Base-by-base conservation (phyloP, 1,140 invertebrate species). In the Formica exsecta region DNA sequence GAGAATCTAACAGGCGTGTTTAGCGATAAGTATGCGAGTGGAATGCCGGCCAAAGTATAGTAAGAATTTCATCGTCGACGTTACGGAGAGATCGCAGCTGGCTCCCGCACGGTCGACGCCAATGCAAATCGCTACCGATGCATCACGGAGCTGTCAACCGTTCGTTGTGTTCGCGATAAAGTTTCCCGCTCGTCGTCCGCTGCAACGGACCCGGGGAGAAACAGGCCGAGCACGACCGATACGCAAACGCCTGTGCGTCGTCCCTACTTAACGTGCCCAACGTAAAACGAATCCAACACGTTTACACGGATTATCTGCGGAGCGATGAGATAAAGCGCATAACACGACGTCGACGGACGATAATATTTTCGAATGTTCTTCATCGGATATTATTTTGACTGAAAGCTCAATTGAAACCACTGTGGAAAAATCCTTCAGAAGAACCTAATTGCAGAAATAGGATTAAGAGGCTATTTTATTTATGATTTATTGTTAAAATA, bases 41-140 rank as follows among this genome's bases (percentile, higher is more conserved):
- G 79, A 83, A 73, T 61, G 68, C 68, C 11, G 22, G 13, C 54
- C 68, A n/a, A 36, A 32, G 79, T 22, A 70, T 8, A 16, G 66
- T 38, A 54, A 61, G 66, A 81, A 73, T 81, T 61, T 38, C 79
- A 61, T 73, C 11, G 66, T 16, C 41, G 44, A 16, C 44, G 16
- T 19, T 54, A 32, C 38, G 32, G 32, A 5, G 57, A 11, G 22
- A 61, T 13, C 51, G 48, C 44, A 66, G 36, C 76, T 74, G 57
- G 89, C 44, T 66, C 70, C 41, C 71, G 64, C 59, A 38, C 59
- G 71, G 64, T 65, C 88, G 86, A 92, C 90, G 90, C 86, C 91
- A 89, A 91, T 91, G 91, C 84, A 91, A 90, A 92, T 91, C 86
- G 89, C 91, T 86, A 91, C 91, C 91, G 91, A 92, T 92, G 91